phyloP scores from a whole-genome alignment of 2,113 vertebrate genomes.

The Ammodytes dubius region DNA sequence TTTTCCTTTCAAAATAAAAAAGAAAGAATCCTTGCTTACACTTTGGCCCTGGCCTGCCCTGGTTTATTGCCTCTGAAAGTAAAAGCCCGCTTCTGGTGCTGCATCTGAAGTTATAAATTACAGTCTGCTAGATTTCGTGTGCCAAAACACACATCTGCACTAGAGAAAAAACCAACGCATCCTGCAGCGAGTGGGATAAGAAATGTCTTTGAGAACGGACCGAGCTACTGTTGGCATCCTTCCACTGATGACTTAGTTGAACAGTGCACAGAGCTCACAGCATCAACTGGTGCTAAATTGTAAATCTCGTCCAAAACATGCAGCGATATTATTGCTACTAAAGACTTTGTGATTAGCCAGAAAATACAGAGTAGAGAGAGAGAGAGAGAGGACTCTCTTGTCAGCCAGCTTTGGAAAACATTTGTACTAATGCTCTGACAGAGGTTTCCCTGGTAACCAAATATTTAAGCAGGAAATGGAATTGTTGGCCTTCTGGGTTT shows the following conservation, averaged over 20 bases:
- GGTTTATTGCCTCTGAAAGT: neutral
- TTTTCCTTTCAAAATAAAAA: neutral
- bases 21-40: neutral
- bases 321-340: slow-evolving; percentile 1
- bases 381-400: neutral
- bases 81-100: neutral
- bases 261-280: neutral
- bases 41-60: neutral
- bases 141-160: slow-evolving; percentile 25
- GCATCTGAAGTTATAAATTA: slow-evolving; percentile 4
- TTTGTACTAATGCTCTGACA: neutral
- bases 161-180: neutral
- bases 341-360: neutral
- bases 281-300: neutral
- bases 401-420: slow-evolving; percentile 10
- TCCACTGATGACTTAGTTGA: neutral
- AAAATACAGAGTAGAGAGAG: neutral
- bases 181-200: neutral
- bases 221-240: neutral
- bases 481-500: neutral
- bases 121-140: neutral
- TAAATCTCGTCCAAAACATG: slow-evolving; percentile 9
- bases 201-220: slow-evolving; percentile 2
- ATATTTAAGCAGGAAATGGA: slow-evolving; percentile 45
- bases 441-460: slow-evolving; percentile 56